phyloP scores from a whole-genome alignment of 2,113 vertebrate species.

The Channa argus region DNA sequence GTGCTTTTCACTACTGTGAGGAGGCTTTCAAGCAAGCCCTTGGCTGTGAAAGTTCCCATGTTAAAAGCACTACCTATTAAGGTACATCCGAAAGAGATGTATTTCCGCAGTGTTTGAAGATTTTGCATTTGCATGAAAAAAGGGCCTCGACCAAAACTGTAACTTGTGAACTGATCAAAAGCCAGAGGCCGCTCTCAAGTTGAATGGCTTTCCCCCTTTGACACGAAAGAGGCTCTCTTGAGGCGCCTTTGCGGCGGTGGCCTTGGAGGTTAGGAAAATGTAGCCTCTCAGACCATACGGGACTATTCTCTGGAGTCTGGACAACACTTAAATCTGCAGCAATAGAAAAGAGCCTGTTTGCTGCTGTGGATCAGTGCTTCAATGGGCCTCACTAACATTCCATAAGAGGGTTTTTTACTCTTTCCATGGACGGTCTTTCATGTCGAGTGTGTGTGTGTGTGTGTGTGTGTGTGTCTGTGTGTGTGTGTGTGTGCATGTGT shows the following conservation, averaged over 20 bases:
- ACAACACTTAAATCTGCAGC: conserved; percentile 78
- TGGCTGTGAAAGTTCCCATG: conserved; percentile 80
- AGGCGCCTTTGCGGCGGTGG: conserved; percentile 81
- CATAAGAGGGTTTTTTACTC: conserved; percentile 78
- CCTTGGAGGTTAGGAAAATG: conserved; percentile 86
- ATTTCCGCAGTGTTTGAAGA: conserved; percentile 84
- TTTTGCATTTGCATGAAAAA: conserved; percentile 86
- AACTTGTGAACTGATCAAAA: conserved; percentile 90
- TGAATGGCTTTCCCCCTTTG: conserved; percentile 83
- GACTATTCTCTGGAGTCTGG: conserved; percentile 76
- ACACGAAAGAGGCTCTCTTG: conserved; percentile 85
- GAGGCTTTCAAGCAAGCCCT: conserved; percentile 78
- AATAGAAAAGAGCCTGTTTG: conserved; percentile 72
- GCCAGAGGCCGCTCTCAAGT: conserved; percentile 76
- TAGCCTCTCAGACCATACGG: conserved; percentile 76
- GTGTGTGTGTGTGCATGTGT: conserved; percentile 23
- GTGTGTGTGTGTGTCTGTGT: conserved; percentile 30
- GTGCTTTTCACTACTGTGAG: conserved; percentile 75
- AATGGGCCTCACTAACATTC: conserved; percentile 76
- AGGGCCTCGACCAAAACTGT: conserved; percentile 81
- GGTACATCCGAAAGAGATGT: conserved; percentile 79
- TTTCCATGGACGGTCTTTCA: conserved; percentile 69
- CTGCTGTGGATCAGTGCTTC: conserved; percentile 70
- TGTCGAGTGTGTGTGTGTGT: conserved; percentile 36
- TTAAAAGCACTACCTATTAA: conserved; percentile 80